Base-by-base conservation (phyloP, 2,888 invertebrate genomes). In the Podotricha telesiphe region DNA sequence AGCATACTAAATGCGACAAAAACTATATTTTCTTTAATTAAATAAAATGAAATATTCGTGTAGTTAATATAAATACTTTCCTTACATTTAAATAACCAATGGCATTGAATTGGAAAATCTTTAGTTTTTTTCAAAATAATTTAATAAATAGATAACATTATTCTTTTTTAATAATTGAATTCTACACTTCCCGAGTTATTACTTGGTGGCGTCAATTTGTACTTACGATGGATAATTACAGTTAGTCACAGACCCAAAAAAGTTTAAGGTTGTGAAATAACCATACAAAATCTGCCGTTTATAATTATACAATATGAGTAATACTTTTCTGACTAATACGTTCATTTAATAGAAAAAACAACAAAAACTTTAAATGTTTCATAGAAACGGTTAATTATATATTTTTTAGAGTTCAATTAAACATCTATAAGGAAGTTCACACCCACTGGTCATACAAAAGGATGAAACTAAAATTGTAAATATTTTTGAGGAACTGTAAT, bases 281-380 rank as follows among this genome's bases (percentile, higher is more conserved):
- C 45, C 59, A 45, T 45, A 59, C n/a, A 11, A 59, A 59, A 58
- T 22, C 22, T 22, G n/a, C 10, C 1, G 13, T 20, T 56, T 40
- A 15, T 1, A 56, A 28, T 53, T 34, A n/a, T 34, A 0, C 34
- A 42, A 42, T 42, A 42, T 58, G 58, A 59, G 42, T 59, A 59
- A 45, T 19, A n/a, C 10, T 1, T 7, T 15, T 58, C 13, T 45
- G 58, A 59, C 22, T 45, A 59, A 59, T n/a, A 59, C 42, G 10
- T 45, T n/a, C 42, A 59, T 59, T 59, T 42, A 59, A 22, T 22
- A 42, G 42, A 22, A 13, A n/a, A 10, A 20, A 40, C 11, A 42
- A 45, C n/a, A 59, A 42, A 45, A 59, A 59, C n/a, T 22, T 59
- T 42, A n/a, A 20, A 45, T n/a, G n/a, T 17, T 22, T 45, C 59